Evolutionary conservation across 2,113 vertebrate genomes (phyloP), one percentile per base, ranked within the genome.

Genomic region (Halichoeres trimaculatus): DNA sequence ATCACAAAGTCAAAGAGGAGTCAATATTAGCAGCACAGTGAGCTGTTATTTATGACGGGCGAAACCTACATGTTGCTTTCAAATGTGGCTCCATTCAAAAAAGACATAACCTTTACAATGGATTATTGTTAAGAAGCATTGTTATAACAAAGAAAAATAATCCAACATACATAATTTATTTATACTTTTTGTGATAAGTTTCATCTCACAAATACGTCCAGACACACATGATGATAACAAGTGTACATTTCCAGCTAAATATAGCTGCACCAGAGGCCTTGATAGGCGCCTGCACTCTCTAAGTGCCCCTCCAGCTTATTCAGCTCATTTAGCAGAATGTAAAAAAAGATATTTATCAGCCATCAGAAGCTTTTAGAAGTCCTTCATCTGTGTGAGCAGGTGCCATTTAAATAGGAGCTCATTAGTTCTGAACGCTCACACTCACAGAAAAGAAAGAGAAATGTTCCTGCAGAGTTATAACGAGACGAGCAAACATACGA

Each of bases 321-420:
- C 7, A 16, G 43, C 43, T 50, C 13, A 58, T 35, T 12, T 40
- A 19, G 8, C 19, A 24, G 10, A 19, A 5, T 24, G 43, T 56
- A 5, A 38, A 30, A n/a, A 20, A 8, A 58, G 6, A 58, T 9
- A 52, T 71, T 64, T 41, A 30, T 38, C 16, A 26, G 24, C 14
- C 1, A 20, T 48, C n/a, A 20, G 8, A 10, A 26, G 12, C 10
- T 65, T 59, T 47, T 10, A 52, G 13, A 45, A 16, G 19, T 55
- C 38, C 16, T 38, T 22, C 11, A 24, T 5, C 8, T 63, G 43
- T 35, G 38, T 26, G 47, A 63, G 57, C 50, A 56, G 48, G 36
- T 66, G 61, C 55, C 22, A 7, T 45, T 23, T 47, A 67, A 68
- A 61, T 56, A 40, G 56, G 78, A 62, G 57, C 30, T 36, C 12